Conservation (phyloP, 2,113 vertebrate species). For the Antidorcas marsupialis region DNA sequence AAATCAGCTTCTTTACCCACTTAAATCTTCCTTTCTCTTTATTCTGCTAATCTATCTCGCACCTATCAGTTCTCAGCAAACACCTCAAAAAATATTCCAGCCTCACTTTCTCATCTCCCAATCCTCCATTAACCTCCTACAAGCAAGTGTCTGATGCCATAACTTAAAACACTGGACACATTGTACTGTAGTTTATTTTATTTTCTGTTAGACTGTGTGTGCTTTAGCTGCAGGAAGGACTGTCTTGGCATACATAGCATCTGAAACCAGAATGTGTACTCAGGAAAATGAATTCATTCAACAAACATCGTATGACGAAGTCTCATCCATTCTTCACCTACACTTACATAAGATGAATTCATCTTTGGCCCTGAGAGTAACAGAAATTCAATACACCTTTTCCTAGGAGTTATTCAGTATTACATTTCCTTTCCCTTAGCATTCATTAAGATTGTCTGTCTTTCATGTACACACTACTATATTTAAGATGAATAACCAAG, state of each 20-base stretch:
- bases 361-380: neutral
- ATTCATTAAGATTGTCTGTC: neutral
- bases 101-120: neutral
- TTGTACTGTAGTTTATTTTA: neutral
- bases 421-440: neutral
- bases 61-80: neutral
- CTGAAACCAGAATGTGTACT: neutral
- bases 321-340: neutral
- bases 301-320: neutral
- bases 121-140: neutral
- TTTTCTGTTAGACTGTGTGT: neutral
- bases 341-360: neutral
- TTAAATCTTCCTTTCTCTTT: neutral
- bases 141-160: neutral
- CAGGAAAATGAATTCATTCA: constrained; percentile 27
- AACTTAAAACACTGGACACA: neutral
- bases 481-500: neutral
- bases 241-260: neutral
- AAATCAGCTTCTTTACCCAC: neutral
- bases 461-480: neutral
- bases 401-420: neutral
- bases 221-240: neutral
- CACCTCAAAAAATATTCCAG: neutral
- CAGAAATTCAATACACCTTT: neutral
- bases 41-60: neutral